Evolutionary conservation across 2,888 invertebrate genomes (phyloP).

Genomic region (Chirona hameri): DNA sequence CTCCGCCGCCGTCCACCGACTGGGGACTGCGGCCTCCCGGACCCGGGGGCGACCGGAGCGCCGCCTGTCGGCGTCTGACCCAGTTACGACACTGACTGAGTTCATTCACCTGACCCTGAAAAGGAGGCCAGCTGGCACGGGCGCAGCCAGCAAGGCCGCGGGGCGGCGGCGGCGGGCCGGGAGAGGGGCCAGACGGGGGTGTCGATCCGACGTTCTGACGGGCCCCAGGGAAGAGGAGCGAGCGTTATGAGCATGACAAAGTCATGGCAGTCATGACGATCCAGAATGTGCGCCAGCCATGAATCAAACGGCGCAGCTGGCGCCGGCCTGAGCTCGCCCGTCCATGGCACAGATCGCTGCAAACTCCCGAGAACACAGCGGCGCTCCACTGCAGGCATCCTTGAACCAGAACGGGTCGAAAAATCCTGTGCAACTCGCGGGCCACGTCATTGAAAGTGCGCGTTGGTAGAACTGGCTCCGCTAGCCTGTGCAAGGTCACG

Average conservation of each 20-base stretch:
- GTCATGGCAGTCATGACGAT: neutral
- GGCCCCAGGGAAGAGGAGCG: too few species aligned
- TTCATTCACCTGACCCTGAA: slow-evolving; percentile 29
- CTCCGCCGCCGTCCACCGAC: neutral
- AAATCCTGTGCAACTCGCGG: neutral
- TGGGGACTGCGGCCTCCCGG: neutral
- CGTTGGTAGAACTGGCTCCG: neutral
- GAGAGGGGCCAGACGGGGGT: neutral
- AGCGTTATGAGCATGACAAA: too few species aligned
- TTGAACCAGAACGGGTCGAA: neutral
- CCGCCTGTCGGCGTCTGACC: neutral
- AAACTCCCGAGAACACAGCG: neutral
- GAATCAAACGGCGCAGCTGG: neutral
- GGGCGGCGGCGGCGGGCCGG: neutral
- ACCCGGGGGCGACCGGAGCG: neutral
- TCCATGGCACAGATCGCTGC: neutral
- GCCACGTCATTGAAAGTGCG: neutral
- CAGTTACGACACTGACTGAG: neutral
- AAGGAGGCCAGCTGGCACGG: slow-evolving; percentile 1
- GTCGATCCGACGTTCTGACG: neutral
- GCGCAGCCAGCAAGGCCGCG: neutral
- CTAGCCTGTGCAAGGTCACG: neutral
- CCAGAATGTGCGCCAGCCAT: neutral
- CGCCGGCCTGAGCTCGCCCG: neutral
- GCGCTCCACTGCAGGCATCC: neutral